These are phyloP conservation scores for Pyrgilauda ruficollis DNA, from an alignment of 2,113 vertebrate species.

Conservation along the genomic window DNA sequence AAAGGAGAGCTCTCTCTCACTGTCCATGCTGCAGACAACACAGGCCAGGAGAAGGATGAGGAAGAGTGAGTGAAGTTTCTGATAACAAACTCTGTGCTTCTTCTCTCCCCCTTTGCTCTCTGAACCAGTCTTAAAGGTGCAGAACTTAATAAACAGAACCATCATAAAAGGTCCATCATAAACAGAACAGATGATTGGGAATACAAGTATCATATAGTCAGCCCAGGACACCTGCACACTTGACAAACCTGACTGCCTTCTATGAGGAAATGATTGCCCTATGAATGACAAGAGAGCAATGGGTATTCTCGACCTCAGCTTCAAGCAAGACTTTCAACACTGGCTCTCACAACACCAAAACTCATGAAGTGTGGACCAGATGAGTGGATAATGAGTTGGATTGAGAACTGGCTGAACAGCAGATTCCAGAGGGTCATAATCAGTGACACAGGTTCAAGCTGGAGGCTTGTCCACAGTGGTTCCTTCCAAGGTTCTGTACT, in stretches of 20 bases:
- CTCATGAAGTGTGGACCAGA: rapidly evolving
- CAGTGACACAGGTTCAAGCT: not conserved
- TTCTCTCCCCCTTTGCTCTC: not conserved
- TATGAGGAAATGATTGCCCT: not conserved
- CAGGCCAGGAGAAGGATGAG: not conserved
- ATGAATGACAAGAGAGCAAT: not conserved
- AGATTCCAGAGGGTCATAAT: not conserved
- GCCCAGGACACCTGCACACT: not conserved
- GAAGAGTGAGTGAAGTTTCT: not conserved
- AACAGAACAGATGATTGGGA: not conserved
- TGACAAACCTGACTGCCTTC: not conserved
- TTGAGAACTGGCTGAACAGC: not conserved
- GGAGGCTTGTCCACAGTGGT: not conserved
- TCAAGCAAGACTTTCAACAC: not conserved
- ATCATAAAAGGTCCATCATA: no score
- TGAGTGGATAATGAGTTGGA: not conserved
- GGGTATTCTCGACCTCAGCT: rapidly evolving
- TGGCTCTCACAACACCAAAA: not conserved
- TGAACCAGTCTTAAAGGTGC: not conserved
- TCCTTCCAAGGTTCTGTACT: not conserved
- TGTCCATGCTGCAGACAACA: not conserved
- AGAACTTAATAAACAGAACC: not conserved
- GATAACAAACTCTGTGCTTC: not conserved
- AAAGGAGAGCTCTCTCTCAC: not conserved
- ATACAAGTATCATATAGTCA: not conserved